Evolutionary conservation across 2,888 invertebrate species (phyloP), one percentile per base, ranked within the genome.

Genomic region (Polymixis lichenea): DNA sequence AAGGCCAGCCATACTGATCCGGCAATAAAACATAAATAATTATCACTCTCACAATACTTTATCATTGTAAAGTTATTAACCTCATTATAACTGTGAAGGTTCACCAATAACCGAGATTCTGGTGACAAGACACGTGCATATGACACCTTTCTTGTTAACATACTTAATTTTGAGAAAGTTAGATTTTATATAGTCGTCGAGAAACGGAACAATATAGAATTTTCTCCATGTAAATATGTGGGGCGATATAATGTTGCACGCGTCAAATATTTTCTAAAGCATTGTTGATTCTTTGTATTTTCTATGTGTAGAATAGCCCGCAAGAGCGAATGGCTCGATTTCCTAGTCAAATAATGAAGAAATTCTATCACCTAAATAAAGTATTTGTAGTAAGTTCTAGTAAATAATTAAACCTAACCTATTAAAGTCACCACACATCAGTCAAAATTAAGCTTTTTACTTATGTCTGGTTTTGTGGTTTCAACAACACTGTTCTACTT

Each of bases 1-100:
- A 82, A 85, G 86, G 83, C 55, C 86, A 64, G 17, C 72, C 62
- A 72, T 65, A 75, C 83, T 83, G 64, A 83, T 71, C 75, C 62
- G 75, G 78, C 83, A 75, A 86, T 84, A 86, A 82, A 84, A 75
- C 67, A 77, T 73, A 83, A 75, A 85, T 72, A 75, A 83, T 78
- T 75, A 77, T 85, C 77, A 74, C 71, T 78, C 72, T 72, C 78
- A 83, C 75, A 78, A 78, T 75, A 70, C 67, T 78, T 74, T 71
- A 77, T 68, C 72, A 77, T 75, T 64, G 60, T 70, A 62, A 61
- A 66, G 70, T 68, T 58, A 72, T 82, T 83, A 83, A 70, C 83
- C 74, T 74, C 56, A 43, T 66, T 85, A 82, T 49, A 70, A 62
- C 56, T 55, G 51, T 55, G 43, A 72, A 69, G 58, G 75, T 83